Evolutionary conservation across 2,113 vertebrate species (phyloP), one percentile per base, ranked within the genome.

Genomic region (Hiodon tergisus): DNA sequence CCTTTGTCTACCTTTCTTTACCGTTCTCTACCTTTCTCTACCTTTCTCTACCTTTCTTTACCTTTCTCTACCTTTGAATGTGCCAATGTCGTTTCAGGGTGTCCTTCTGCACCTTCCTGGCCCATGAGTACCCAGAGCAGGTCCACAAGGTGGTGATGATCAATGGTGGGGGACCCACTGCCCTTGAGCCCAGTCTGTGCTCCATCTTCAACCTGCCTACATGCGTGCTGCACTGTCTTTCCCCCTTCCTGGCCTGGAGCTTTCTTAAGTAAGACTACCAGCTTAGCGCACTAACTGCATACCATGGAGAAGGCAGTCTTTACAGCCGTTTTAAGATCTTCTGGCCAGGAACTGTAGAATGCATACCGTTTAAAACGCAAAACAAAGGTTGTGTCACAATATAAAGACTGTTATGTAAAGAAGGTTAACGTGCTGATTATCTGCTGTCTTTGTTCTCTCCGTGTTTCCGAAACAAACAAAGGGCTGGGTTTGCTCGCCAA

Each of bases 161-260:
- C 79, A 94, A 94, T 0, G 93, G 93, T 0, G 93, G 93, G 0
- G 93, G 93, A 0, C 93, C 93, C 0, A 93, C 92, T 0, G 92
- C 91, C 0, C 85, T 94, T 84, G 91, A 93, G 81, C 97, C 97
- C 81, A 96, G 95, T 83, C 87, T 96, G 67, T 97, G 95, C 87
- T 98, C 96, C 76, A 92, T 98, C 88, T 98, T 98, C 90, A 98
- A 94, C 90, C 92, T 98, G 85, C 97, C 96, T 62, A 91, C 94
- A 0, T 98, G 95, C 0, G 84, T 98, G 50, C 91, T 98, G 71
- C 94, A 93, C 82, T 98, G 95, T 85, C 88, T 98, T 75, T 94
- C 95, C 0, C 96, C 95, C 0, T 95, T 95, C 86, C 91, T 98
- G 57, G 91, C 95, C 59, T 98, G 97, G 97, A 95, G 94, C 86